Conservation (phyloP, 2,113 vertebrate genomes). For the Pelecanus crispus region DNA sequence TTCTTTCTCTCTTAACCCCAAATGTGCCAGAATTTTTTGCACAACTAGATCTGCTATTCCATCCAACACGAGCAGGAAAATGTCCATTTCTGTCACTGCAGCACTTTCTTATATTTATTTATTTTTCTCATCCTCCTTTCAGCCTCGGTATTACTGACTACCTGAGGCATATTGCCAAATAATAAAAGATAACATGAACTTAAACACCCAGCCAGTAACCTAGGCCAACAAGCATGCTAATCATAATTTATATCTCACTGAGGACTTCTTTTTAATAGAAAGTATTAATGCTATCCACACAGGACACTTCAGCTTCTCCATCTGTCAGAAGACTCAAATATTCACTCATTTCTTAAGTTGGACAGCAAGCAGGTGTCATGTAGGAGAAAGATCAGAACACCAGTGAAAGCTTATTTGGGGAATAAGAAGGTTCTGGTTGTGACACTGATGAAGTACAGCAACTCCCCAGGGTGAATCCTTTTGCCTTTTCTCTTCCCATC, state of each 20-base stretch:
- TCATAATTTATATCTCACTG: neutral
- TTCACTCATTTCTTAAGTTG: neutral
- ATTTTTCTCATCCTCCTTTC: neutral
- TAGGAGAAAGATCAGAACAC: neutral
- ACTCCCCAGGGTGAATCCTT: neutral
- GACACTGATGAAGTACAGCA: neutral
- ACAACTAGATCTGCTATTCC: neutral
- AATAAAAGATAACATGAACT: neutral
- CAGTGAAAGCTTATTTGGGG: neutral
- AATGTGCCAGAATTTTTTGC: neutral
- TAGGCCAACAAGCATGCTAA: neutral
- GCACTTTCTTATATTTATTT: neutral
- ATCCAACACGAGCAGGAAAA: neutral
- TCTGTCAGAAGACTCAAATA: neutral
- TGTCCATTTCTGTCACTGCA: neutral
- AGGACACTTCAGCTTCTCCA: neutral
- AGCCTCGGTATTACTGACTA: neutral
- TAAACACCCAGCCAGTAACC: neutral
- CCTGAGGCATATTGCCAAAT: neutral
- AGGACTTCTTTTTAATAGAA: neutral
- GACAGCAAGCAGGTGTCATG: neutral
- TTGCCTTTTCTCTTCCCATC: neutral
- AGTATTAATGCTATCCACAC: neutral
- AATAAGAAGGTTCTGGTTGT: fast-evolving
- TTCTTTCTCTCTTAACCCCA: neutral